A percentile compares a stretch with the other conserved stretches of the same genome.
Evolutionary conservation across 1,140 invertebrate genomes (phyloP).

Genomic region (Drosophila tristis): DNA sequence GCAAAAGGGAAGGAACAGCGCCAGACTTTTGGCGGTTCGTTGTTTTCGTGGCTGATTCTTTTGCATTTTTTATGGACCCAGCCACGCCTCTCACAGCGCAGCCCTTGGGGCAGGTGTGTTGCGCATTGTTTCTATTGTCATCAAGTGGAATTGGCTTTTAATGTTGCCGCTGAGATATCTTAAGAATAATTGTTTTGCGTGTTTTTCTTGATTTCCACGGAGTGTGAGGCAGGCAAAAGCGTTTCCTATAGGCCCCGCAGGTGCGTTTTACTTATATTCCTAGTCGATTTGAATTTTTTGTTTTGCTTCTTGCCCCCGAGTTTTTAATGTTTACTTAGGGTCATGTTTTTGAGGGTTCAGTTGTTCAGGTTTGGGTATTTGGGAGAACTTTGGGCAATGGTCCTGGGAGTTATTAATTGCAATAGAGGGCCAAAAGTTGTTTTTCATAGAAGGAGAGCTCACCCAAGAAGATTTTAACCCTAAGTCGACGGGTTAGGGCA

Average conservation of each 20-base stretch:
- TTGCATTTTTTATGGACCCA: conserved; percentile 68
- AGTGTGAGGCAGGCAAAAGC: conserved; percentile 7
- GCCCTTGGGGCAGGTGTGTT: conserved; percentile 69
- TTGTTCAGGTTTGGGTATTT: conserved; percentile 25
- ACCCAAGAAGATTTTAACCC: background rate
- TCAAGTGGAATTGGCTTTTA: conserved; percentile 84
- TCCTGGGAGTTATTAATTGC: conserved; percentile 48
- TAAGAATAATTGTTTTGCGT: conserved; percentile 84
- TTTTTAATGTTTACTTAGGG: conserved; percentile 66
- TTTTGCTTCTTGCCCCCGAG: conserved; percentile 19
- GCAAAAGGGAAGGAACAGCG: conserved; percentile 13
- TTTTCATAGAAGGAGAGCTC: conserved; percentile 3
- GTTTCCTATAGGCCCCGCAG: conserved; percentile 57
- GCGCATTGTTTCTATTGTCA: conserved; percentile 83
- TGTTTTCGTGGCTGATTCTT: conserved; percentile 70
- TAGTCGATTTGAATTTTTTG: conserved; percentile 19
- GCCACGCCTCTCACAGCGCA: conserved; percentile 28
- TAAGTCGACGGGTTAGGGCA: too few species aligned
- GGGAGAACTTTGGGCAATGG: conserved; percentile 16
- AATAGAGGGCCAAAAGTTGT: conserved; percentile 35
- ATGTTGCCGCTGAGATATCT: conserved; percentile 84
- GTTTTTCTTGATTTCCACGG: conserved; percentile 73
- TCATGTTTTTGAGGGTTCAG: conserved; percentile 24
- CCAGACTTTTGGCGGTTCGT: conserved; percentile 58
- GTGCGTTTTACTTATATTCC: conserved; percentile 68